These are phyloP conservation scores for Ceraclea dissimilis DNA, from an alignment of 2,888 invertebrate species.

Conservation along the genomic window DNA sequence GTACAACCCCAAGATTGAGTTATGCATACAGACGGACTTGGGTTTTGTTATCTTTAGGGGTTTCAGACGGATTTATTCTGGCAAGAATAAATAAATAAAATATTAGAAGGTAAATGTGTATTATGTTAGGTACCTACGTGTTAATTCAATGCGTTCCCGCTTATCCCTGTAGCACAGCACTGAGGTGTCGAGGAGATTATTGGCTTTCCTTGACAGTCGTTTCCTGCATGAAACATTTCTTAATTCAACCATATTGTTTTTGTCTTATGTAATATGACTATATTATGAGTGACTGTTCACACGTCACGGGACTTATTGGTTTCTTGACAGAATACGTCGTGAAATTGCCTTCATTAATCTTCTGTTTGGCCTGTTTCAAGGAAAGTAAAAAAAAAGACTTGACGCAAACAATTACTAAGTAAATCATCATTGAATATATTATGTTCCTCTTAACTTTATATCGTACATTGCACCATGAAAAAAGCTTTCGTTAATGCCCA, in stretches of 20 bases:
- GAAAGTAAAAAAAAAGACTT: too few relatives aligned
- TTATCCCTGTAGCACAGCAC: background rate
- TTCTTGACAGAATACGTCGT: conserved; percentile 3
- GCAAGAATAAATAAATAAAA: background rate
- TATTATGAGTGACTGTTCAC: too few relatives aligned
- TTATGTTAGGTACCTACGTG: background rate
- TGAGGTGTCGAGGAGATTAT: conserved; percentile 15
- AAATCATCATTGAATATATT: too few relatives aligned
- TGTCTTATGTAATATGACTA: background rate
- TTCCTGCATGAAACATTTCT: conserved; percentile 12
- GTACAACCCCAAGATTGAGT: background rate
- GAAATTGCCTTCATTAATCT: background rate
- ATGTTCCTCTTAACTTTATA: too few relatives aligned
- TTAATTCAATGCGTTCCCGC: background rate
- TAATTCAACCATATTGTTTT: conserved; percentile 14
- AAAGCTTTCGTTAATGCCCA: too few relatives aligned
- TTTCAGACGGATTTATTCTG: background rate
- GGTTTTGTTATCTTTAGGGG: background rate
- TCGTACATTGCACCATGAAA: too few relatives aligned
- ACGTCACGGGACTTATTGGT: conserved; percentile 3
- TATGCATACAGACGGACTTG: too few relatives aligned
- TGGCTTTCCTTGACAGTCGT: conserved; percentile 22
- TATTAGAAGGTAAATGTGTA: too few relatives aligned
- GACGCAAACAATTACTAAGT: too few relatives aligned
- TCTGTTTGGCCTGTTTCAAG: too few relatives aligned